Conservation (phyloP, 1,140 invertebrate genomes). For the Zeugodacus cucurbitae region DNA sequence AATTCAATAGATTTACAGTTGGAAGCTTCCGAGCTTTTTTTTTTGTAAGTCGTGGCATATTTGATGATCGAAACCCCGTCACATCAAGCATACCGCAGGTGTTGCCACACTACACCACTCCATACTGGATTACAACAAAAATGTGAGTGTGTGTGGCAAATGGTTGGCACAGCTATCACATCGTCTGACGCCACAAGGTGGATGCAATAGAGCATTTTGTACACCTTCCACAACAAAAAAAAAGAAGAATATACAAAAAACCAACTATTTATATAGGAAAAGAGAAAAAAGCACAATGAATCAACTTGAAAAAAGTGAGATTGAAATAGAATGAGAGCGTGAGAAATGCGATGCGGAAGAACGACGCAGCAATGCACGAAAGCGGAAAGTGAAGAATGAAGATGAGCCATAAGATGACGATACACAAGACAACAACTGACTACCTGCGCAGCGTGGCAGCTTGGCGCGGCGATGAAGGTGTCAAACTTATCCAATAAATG, state of each 20-base stretch:
- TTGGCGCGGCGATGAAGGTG: background rate
- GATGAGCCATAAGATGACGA: background rate
- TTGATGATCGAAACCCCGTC: background rate
- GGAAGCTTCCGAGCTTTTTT: background rate
- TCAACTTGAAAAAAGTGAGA: background rate
- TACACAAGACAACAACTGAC: background rate
- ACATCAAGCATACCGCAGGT: background rate
- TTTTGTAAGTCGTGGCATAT: background rate
- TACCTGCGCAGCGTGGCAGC: background rate
- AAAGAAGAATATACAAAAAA: background rate
- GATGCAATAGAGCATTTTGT: background rate
- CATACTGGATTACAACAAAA: background rate
- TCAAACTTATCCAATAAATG: conserved; percentile 43
- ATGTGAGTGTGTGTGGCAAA: background rate
- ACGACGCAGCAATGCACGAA: background rate
- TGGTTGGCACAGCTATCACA: background rate
- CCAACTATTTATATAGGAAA: background rate
- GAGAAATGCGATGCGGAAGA: background rate
- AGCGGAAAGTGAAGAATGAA: background rate
- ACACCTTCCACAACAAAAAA: background rate
- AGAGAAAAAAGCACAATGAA: background rate
- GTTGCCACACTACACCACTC: background rate
- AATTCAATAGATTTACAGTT: background rate
- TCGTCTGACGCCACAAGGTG: background rate
- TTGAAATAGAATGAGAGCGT: background rate